Evolutionary conservation across 1,140 invertebrate species (phyloP).

Genomic region (Megathymus violae): DNA sequence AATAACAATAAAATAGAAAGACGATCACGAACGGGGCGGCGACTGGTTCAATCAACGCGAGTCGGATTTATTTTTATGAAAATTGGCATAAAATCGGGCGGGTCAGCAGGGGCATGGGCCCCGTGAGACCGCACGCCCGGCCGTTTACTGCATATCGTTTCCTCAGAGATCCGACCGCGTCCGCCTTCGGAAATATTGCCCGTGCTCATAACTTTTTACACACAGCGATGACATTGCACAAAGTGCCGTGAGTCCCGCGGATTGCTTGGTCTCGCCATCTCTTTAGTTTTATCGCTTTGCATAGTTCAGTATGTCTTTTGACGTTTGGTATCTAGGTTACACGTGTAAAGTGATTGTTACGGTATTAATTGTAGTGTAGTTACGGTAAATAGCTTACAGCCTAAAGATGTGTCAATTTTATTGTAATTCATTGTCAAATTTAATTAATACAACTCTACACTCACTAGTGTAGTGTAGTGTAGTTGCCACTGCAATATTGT

Average conservation of each 20-base stretch:
- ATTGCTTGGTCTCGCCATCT: slow-evolving; percentile 38
- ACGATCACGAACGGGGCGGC: slow-evolving; percentile 70
- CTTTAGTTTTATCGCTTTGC: slow-evolving; percentile 20
- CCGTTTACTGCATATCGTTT: slow-evolving; percentile 82
- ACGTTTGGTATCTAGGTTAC: too few relatives aligned
- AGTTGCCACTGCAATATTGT: too few relatives aligned
- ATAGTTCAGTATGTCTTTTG: too few relatives aligned
- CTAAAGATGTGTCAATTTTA: too few relatives aligned
- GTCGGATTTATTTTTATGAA: slow-evolving; percentile 84
- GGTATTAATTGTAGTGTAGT: too few relatives aligned
- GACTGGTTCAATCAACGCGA: slow-evolving; percentile 81
- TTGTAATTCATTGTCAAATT: too few relatives aligned
- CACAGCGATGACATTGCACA: slow-evolving; percentile 82
- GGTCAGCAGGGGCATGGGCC: slow-evolving; percentile 72
- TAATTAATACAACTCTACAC: too few relatives aligned
- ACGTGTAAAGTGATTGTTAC: too few relatives aligned
- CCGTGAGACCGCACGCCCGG: slow-evolving; percentile 78
- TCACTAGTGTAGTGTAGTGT: too few relatives aligned
- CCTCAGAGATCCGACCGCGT: slow-evolving; percentile 49
- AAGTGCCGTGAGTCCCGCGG: slow-evolving; percentile 58
- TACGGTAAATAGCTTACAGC: too few relatives aligned
- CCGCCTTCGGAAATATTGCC: slow-evolving; percentile 77
- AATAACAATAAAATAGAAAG: slow-evolving; percentile 83
- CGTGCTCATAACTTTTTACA: slow-evolving; percentile 83
- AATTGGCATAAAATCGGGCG: slow-evolving; percentile 81